Conservation (phyloP, 2,888 invertebrate genomes). For the Cyclophora punctaria region DNA sequence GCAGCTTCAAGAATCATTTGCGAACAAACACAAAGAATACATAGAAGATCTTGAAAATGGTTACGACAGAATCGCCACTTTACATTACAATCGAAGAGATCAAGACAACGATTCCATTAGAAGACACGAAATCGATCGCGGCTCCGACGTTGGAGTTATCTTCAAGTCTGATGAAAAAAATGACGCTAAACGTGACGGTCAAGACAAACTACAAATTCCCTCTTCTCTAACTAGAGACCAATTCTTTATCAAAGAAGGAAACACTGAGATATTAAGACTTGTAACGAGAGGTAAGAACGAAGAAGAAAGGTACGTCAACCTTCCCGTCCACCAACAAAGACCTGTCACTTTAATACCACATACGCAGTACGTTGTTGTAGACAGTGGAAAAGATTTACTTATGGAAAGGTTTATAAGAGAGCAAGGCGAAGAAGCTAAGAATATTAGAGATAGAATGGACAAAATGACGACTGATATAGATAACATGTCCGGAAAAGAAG, state of each 20-base stretch:
- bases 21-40: slow-evolving; percentile 72
- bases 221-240: slow-evolving; percentile 77
- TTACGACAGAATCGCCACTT: slow-evolving; percentile 67
- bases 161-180: slow-evolving; percentile 55
- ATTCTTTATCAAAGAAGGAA: slow-evolving; percentile 88
- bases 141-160: slow-evolving; percentile 78
- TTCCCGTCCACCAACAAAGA: slow-evolving; percentile 68
- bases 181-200: slow-evolving; percentile 43
- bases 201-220: slow-evolving; percentile 46
- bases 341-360: slow-evolving; percentile 74
- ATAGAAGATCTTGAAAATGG: slow-evolving; percentile 77
- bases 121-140: slow-evolving; percentile 85
- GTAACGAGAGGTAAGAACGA: slow-evolving; percentile 83
- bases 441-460: slow-evolving; percentile 70
- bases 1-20: slow-evolving; percentile 65
- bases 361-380: slow-evolving; percentile 78
- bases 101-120: slow-evolving; percentile 83
- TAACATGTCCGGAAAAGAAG: slow-evolving; percentile 67
- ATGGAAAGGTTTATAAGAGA: slow-evolving; percentile 90
- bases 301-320: slow-evolving; percentile 77
- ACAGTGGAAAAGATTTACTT: slow-evolving; percentile 88
- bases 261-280: slow-evolving; percentile 86
- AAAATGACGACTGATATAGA: slow-evolving; percentile 62
- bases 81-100: slow-evolving; percentile 66
- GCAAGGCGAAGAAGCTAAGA: slow-evolving; percentile 79